A percentile compares a stretch with the other conserved stretches of the same genome.
These are phyloP conservation scores for Molanna angustata DNA, from an alignment of 2,888 invertebrate genomes.

Conservation along the genomic window DNA sequence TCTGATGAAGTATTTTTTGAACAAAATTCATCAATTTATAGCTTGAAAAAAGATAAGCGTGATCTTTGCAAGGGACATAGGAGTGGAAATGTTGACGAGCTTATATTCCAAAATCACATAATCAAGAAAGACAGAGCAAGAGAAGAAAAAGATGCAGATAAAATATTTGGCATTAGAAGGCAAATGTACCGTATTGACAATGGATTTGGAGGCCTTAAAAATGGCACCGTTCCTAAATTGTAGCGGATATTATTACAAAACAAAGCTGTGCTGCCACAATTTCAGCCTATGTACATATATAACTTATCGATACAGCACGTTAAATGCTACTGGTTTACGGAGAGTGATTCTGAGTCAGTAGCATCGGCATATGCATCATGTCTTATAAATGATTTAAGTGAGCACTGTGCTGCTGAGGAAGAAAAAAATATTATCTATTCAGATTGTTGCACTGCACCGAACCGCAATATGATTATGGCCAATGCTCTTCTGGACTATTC, in stretches of 20 bases:
- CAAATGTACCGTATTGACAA: constrained; percentile 2
- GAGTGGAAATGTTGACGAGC: not conserved
- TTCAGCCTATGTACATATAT: constrained; percentile 2
- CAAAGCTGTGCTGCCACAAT: constrained; percentile 2
- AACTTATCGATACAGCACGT: constrained; percentile 2
- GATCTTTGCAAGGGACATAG: not conserved
- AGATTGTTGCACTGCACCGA: too few species aligned
- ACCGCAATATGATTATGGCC: too few species aligned
- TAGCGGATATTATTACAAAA: constrained; percentile 1
- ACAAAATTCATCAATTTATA: not conserved
- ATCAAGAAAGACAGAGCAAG: constrained; percentile 1
- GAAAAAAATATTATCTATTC: too few species aligned
- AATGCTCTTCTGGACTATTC: too few species aligned
- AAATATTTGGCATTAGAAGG: not conserved
- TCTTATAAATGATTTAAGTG: too few species aligned
- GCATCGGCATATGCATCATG: not conserved
- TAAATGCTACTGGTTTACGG: constrained; percentile 7
- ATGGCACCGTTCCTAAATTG: constrained; percentile 3
- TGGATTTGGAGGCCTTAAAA: constrained; percentile 4
- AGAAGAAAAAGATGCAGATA: constrained; percentile 4
- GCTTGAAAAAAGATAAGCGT: constrained; percentile 2
- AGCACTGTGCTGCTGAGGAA: too few species aligned
- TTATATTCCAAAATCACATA: not conserved
- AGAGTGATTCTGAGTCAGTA: constrained; percentile 4
- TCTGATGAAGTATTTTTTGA: constrained; percentile 4